Evolutionary conservation across 2,113 vertebrate species (phyloP).

Genomic region (Gopherus flavomarginatus): DNA sequence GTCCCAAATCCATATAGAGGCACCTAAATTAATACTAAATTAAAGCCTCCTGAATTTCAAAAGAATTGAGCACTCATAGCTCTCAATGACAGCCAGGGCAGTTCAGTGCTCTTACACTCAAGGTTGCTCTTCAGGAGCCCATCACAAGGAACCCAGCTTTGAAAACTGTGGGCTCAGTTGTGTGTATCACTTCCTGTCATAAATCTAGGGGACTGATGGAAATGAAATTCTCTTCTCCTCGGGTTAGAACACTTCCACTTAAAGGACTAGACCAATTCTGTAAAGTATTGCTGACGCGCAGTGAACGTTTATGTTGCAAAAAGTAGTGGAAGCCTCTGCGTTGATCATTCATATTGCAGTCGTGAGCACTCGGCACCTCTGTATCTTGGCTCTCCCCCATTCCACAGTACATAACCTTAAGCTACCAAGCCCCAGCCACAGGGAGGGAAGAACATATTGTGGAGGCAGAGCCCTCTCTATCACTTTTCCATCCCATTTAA

Average conservation of each 20-base stretch:
- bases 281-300: accelerated
- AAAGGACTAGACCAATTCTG: accelerated
- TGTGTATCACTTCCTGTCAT: neutral
- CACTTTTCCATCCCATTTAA: neutral
- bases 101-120: neutral
- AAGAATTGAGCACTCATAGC: neutral
- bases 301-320: neutral
- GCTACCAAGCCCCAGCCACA: neutral
- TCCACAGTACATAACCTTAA: neutral
- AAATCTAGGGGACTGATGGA: neutral
- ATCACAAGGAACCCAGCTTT: neutral
- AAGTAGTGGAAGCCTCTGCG: neutral
- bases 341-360: neutral
- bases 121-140: neutral
- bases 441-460: accelerated
- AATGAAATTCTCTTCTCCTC: neutral
- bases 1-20: neutral
- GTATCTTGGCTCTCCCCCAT: neutral
- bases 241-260: neutral
- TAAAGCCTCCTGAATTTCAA: neutral
- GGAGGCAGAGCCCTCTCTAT: neutral
- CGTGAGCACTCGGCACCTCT: neutral
- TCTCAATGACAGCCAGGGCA: neutral
- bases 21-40: neutral
- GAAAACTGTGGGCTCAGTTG: neutral